phyloP scores from a whole-genome alignment of 2,113 vertebrate genomes.

The Chionis minor region DNA sequence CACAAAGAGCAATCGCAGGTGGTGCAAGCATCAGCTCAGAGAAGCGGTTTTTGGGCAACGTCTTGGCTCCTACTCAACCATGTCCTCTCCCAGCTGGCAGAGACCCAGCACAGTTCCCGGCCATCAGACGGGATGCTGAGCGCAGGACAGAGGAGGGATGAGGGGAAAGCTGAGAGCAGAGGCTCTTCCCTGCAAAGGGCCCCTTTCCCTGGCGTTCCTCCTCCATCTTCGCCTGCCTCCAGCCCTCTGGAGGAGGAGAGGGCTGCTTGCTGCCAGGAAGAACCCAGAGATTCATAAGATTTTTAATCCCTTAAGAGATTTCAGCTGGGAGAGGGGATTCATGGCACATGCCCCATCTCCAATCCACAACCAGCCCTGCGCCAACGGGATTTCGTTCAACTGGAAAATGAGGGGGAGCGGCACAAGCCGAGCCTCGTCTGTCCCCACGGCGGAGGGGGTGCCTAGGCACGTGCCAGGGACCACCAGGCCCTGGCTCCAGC shows the following conservation, averaged over 20 bases:
- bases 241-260: not conserved
- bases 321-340: not conserved
- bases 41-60: not conserved
- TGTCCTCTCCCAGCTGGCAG: not conserved
- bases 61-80: not conserved
- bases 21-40: not conserved
- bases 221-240: not conserved
- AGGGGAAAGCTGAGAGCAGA: not conserved
- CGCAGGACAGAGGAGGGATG: accelerated
- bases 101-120: accelerated
- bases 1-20: not conserved
- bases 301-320: not conserved
- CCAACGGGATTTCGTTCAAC: not conserved
- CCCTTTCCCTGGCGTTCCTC: not conserved
- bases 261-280: not conserved
- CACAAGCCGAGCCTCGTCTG: accelerated
- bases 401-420: not conserved
- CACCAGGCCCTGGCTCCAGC: not conserved
- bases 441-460: accelerated
- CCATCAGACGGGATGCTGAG: accelerated
- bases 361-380: accelerated
- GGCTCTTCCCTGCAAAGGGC: not conserved
- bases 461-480: not conserved
- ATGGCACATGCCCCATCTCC: not conserved
- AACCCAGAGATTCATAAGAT: not conserved